Evolutionary conservation across 2,888 invertebrate species (phyloP), one percentile per base, ranked within the genome.

Genomic region (Pardosa pseudoannulata): DNA sequence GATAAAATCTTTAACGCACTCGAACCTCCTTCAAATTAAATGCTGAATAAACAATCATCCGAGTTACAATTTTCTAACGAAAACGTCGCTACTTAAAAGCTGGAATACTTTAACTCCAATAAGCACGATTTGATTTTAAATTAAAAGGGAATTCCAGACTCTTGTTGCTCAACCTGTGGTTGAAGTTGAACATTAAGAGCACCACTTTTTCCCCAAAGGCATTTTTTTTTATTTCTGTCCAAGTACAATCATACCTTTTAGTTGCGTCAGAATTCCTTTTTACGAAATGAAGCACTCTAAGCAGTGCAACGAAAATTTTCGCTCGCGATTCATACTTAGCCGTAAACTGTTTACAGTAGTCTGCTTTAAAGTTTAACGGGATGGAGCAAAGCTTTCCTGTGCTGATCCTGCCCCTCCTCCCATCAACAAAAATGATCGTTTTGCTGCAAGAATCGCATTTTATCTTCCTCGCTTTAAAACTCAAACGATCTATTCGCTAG

Each of bases 391-490:
- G 62, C 56, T 67, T 50, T 27, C 28, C 32, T 16, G 28, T 27
- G 16, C 41, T 68, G 67, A 78, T 78, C 68, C 36, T 46, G 27
- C 41, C 6, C 39, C 70, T 28, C 62, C 56, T 29, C 27, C 32
- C 70, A 71, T 72, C 31, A 72, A 39, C 41, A 79, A 79, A 72
- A 79, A 79, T 70, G 64, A 79, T 79, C 71, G 46, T 79, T 79
- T 79, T 41, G 41, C 41, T 23, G 56, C 28, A 68, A 62, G 62
- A 79, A 71, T 79, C 27, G 70, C 56, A 79, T 62, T 79, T 79
- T 62, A 79, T 79, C 62, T 70, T 46, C 68, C 68, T 36, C 29
- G 67, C 68, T 78, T 78, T 78, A 67, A 78, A 68, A 78, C 62
- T 62, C 79, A 79, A 79, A 71, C 79, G 70, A 79, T 79, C 72